phyloP scores from a whole-genome alignment of 2,113 vertebrate genomes.

The Vulpes ferrilata region DNA sequence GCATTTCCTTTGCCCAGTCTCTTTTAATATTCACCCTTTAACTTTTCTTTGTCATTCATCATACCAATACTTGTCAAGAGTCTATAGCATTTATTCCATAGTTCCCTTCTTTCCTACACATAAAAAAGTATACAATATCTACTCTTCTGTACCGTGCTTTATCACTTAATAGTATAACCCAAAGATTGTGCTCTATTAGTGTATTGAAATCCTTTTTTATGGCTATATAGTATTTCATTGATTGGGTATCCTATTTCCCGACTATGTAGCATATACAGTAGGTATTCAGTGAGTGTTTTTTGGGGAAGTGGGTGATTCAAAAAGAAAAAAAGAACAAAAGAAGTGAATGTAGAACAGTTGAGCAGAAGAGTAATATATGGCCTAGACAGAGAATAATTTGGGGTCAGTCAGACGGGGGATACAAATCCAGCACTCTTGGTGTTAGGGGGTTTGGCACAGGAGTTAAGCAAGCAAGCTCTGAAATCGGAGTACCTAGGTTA shows the following conservation, averaged over 20 bases:
- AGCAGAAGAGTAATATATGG: background rate
- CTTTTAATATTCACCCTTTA: background rate
- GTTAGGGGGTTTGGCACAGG: background rate
- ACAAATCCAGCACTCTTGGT: background rate
- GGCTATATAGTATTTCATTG: background rate
- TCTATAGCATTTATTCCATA: slow-evolving; percentile 21
- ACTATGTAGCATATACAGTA: background rate
- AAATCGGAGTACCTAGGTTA: background rate
- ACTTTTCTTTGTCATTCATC: background rate
- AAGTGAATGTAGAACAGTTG: background rate
- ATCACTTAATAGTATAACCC: background rate
- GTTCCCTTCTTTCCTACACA: background rate
- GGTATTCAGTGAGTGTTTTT: background rate
- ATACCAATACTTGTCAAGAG: background rate
- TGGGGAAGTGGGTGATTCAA: background rate
- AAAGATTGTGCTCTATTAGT: background rate
- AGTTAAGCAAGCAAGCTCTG: background rate
- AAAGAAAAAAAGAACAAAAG: background rate
- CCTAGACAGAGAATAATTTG: background rate
- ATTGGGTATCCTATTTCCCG: background rate
- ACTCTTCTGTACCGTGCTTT: background rate
- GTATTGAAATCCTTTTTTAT: background rate
- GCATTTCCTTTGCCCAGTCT: slow-evolving; percentile 26
- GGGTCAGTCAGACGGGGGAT: background rate
- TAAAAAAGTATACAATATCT: background rate